phyloP scores from a whole-genome alignment of 2,888 invertebrate genomes.

The Zygothrica quintamaculata region DNA sequence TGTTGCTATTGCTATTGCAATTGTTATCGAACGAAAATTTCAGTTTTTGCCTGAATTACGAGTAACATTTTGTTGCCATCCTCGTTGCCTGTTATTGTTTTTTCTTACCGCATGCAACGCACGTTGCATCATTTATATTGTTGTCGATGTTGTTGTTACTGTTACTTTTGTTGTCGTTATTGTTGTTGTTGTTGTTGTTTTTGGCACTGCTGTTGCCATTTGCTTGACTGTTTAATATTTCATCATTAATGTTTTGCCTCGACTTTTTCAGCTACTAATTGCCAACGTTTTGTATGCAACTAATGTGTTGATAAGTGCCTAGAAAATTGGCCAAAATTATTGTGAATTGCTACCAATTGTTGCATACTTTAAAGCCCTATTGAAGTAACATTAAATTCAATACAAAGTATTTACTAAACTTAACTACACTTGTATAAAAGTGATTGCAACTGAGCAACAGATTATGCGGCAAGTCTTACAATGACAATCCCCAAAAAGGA shows the following conservation, averaged over 20 bases:
- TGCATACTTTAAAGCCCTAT: no score
- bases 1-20: conserved; percentile 21
- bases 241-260: conserved; percentile 57
- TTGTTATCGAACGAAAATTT: conserved; percentile 47
- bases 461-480: no score
- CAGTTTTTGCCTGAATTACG: conserved; percentile 40
- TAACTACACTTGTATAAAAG: no score
- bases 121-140: conserved; percentile 31
- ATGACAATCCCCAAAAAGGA: no score
- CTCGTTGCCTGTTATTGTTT: conserved; percentile 22
- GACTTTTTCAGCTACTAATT: conserved; percentile 40
- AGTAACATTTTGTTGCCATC: conserved; percentile 25
- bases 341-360: no score
- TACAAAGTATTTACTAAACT: no score
- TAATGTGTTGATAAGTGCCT: conserved; percentile 38
- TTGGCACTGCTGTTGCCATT: conserved; percentile 7
- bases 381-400: no score
- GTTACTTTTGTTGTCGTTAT: conserved; percentile 5
- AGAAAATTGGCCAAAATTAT: no score
- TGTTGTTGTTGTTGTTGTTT: conserved; percentile 3
- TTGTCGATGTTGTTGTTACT: conserved; percentile 2
- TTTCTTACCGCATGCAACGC: conserved; percentile 16
- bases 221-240: conserved; percentile 58
- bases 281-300: conserved; percentile 24
- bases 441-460: no score